Evolutionary conservation across 2,797 vertebrate species (phyloP).

Genomic region (Ctenopoma kingsleyae): DNA sequence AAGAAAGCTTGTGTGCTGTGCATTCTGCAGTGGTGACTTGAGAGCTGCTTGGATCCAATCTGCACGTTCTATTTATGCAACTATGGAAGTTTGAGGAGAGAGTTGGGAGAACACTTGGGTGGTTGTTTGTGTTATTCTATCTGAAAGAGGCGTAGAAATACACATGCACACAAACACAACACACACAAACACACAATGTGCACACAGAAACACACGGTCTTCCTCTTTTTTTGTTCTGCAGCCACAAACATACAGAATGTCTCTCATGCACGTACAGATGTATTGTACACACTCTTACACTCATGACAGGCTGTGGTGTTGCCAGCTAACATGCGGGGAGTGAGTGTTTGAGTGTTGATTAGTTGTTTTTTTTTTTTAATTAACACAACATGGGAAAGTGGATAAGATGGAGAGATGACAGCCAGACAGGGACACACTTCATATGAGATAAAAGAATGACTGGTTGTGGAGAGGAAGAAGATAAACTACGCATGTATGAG

Average conservation of each 20-base stretch:
- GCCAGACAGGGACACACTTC: too few relatives aligned
- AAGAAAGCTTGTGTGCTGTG: not conserved
- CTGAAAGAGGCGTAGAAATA: constrained; percentile 4
- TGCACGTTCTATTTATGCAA: constrained; percentile 37
- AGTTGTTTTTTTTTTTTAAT: not conserved
- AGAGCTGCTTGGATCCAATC: constrained; percentile 16
- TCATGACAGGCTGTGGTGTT: constrained; percentile 9
- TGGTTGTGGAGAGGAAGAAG: not conserved
- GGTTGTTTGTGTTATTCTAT: constrained; percentile 21
- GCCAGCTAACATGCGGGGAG: not conserved
- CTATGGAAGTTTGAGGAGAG: not conserved
- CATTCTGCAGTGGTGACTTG: constrained; percentile 18
- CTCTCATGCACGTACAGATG: not conserved
- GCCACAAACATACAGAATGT: not conserved
- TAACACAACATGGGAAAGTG: constrained; percentile 28
- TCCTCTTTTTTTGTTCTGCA: not conserved
- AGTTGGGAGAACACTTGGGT: constrained; percentile 8
- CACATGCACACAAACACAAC: not conserved
- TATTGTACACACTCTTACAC: not conserved
- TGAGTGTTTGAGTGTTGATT: too few relatives aligned
- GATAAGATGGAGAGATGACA: constrained; percentile 4
- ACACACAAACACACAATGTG: not conserved
- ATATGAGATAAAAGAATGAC: not conserved
- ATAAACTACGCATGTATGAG: not conserved
- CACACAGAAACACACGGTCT: too few relatives aligned